phyloP scores from a whole-genome alignment of 2,797 vertebrate genomes.

The Limosa lapponica region DNA sequence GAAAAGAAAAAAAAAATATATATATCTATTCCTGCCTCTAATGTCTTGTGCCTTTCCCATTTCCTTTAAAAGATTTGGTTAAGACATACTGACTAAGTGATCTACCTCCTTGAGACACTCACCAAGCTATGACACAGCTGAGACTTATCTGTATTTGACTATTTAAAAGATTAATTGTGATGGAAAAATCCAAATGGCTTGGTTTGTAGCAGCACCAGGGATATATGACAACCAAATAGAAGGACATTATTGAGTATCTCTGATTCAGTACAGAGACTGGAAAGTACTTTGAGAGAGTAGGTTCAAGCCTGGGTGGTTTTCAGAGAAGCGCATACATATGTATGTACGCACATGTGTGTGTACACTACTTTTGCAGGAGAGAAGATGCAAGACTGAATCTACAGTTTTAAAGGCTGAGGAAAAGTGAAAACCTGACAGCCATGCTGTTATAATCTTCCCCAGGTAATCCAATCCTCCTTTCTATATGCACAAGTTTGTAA shows the following conservation, averaged over 20 bases:
- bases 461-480: background rate
- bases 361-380: background rate
- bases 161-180: background rate
- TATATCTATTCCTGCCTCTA: background rate
- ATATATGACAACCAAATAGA: background rate
- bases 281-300: background rate
- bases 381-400: background rate
- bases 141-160: background rate
- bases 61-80: background rate
- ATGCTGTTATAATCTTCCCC: background rate
- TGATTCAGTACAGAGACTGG: background rate
- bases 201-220: background rate
- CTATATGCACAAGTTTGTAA: background rate
- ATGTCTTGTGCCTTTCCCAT: background rate
- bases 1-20: background rate
- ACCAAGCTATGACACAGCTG: background rate
- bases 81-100: background rate
- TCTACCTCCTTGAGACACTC: background rate
- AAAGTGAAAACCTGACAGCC: background rate
- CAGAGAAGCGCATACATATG: accelerated
- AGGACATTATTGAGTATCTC: background rate
- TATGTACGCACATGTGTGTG: accelerated
- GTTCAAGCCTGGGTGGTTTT: background rate
- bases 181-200: background rate
- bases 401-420: background rate